Base-by-base conservation (phyloP, 2,113 vertebrate species). In the Hemiprocne comata region DNA sequence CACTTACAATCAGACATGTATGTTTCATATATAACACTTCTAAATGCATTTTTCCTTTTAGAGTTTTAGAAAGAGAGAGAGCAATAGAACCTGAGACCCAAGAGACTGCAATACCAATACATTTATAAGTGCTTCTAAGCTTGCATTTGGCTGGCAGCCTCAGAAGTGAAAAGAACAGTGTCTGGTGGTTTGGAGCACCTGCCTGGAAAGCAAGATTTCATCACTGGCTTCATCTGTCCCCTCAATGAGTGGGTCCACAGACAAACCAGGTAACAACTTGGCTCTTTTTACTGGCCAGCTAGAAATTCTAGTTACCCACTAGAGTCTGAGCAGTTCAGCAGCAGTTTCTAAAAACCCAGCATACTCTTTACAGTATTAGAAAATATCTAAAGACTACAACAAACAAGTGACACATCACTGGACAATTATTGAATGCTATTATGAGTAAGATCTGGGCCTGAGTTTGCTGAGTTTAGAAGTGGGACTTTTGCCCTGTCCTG, bases 1-100 rank as follows among this genome's bases (percentile, higher is more conserved):
- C 40, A 53, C 46, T 91, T 84, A 72, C 87, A 74, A 96, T 95
- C 94, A 95, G 73, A 91, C 76, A 66, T 78, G 70, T n/a, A 23
- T 55, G 57, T 64, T 95, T 91, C 77, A 57, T 95, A 81, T 58
- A n/a, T 64, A 71, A 77, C 34, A 11, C 72, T 94, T 87, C 51
- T 40, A 89, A 79, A 76, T 85, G 84, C 66, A 31, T 85, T 90
- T 95, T 92, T 87, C 11, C n/a, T 84, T 50, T 50, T 34, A 50
- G 29, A 77, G 48, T 71, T 93, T 77, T 23, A 51, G 58, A 62
- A 42, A 42, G 55, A 58, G 55, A 64, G 69, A 40, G 31, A 40
- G 26, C 42, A 23, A 40, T 10, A 57, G 38, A 79, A 29, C 42
- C 31, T 36, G 53, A 46, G 81, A 46, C 66, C 73, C 84, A 25